Base-by-base conservation (phyloP, 2,113 vertebrate genomes). In the Telmatochromis brachygnathus region DNA sequence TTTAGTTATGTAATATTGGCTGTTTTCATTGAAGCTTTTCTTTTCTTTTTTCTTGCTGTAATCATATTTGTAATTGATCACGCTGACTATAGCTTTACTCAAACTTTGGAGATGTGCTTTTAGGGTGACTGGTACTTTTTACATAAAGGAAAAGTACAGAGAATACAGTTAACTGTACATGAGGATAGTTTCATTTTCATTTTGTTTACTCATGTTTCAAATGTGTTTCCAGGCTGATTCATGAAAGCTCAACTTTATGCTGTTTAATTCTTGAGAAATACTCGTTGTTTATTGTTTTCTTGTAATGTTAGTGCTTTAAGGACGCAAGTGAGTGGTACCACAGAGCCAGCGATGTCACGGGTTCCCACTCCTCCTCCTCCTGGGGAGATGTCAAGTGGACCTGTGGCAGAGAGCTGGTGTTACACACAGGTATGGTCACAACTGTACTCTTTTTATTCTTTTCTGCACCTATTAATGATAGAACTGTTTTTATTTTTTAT, bases 391-490 rank as follows among this genome's bases (percentile, higher is more conserved):
- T 97, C 98, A 93, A 95, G 97, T 96, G 98, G 98, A 91, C 98
- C 98, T 96, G 96, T 99, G 95, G 98, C 98, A 94, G 98, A 99
- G 96, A 99, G 98, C 96, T 99, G 98, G 98, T 99, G 98, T 98
- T 99, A 98, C 91, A 99, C 98, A 95, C 98, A 99, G 98, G 98
- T 99, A 97, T 49, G 84, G 10, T 10, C 68, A 87, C 11, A 84
- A 81, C 19, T 37, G 19, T 7, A 83, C 23, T 65, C 35, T 15
- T 5, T 56, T 4, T 45, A n/a, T 75, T 13, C 15, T 84, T 4
- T 81, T 49, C 26, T 73, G 23, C 7, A 35, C 19, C 15, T 49
- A 30, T 35, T 4, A 10, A 58, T 73, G 37, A 45, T 33, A 53
- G 17, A 42, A 42, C 14, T 45, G 6, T 83, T 28, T 53, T 19